Evolutionary conservation across 1,140 invertebrate genomes (phyloP).

Genomic region (Leucophenga varia): DNA sequence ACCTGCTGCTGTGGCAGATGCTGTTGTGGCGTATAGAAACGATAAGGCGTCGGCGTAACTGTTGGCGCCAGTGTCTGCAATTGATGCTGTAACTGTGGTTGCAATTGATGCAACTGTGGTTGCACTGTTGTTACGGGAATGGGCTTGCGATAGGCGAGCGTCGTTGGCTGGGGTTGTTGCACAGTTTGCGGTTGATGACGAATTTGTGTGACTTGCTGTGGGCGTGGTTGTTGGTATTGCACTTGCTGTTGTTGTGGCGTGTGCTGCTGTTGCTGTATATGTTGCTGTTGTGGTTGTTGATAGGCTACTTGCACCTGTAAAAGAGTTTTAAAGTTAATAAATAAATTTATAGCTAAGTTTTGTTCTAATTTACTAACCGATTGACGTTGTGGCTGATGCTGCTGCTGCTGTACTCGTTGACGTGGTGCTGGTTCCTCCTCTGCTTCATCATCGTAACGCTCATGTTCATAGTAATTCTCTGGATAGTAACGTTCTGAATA

Average conservation of each 20-base stretch:
- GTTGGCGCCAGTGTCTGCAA: slow-evolving; percentile 40
- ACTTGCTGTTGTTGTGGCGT: slow-evolving; percentile 3
- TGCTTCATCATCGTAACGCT: slow-evolving; percentile 66
- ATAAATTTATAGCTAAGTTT: too few relatives aligned
- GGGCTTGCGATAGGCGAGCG: slow-evolving; percentile 45
- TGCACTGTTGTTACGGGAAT: slow-evolving; percentile 44
- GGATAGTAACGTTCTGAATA: slow-evolving; percentile 86
- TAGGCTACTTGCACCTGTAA: slow-evolving; percentile 55
- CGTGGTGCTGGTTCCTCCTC: slow-evolving; percentile 57
- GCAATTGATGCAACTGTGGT: slow-evolving; percentile 38
- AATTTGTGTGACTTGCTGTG: slow-evolving; percentile 10
- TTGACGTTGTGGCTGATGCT: slow-evolving; percentile 48
- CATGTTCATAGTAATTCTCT: slow-evolving; percentile 70
- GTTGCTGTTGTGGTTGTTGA: slow-evolving; percentile 34
- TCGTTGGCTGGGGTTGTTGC: slow-evolving; percentile 36
- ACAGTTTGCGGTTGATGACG: slow-evolving; percentile 9
- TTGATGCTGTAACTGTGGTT: slow-evolving; percentile 33
- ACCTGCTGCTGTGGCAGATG: slow-evolving; percentile 63
- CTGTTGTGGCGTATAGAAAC: slow-evolving; percentile 47
- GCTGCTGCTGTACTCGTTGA: slow-evolving; percentile 41
- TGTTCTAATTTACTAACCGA: not conserved
- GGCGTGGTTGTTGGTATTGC: slow-evolving; percentile 14
- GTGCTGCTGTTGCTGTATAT: slow-evolving; percentile 16
- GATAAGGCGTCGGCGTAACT: slow-evolving; percentile 51
- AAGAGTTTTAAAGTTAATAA: not conserved